Evolutionary conservation across 2,888 invertebrate species (phyloP).

Genomic region (Chrysolina oricalcia): DNA sequence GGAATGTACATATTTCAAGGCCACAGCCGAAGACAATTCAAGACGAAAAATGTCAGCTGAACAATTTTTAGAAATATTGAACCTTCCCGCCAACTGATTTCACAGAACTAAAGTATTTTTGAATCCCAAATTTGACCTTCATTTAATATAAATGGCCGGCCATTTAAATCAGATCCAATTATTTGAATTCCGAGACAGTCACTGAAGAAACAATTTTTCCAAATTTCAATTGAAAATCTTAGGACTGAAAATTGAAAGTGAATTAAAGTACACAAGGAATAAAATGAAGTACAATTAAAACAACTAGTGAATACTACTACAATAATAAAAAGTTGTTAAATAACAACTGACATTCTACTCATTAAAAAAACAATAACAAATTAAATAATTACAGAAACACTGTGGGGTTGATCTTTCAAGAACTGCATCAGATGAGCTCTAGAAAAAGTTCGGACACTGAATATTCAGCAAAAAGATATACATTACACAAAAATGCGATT

Average conservation of each 20-base stretch:
- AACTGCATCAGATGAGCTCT: background rate
- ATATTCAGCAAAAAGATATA: background rate
- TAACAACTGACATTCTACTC: background rate
- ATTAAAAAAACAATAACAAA: background rate
- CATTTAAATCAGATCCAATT: background rate
- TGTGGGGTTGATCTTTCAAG: background rate
- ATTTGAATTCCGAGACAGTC: background rate
- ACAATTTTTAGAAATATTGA: background rate
- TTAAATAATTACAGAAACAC: background rate
- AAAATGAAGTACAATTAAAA: constrained; percentile 15
- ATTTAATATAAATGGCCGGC: background rate
- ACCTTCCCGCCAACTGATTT: background rate
- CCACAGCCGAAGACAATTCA: background rate
- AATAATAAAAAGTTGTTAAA: background rate
- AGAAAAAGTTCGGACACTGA: background rate
- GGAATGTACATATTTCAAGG: background rate
- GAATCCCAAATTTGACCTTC: background rate
- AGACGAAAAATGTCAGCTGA: background rate
- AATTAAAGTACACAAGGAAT: constrained; percentile 13
- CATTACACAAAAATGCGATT: background rate
- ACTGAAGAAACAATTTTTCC: background rate
- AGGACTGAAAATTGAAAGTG: background rate
- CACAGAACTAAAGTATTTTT: background rate
- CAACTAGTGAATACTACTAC: constrained; percentile 2
- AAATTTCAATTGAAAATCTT: constrained; percentile 5